Conservation (phyloP, 2,888 invertebrate species). For the Eumerus sabulonum region DNA sequence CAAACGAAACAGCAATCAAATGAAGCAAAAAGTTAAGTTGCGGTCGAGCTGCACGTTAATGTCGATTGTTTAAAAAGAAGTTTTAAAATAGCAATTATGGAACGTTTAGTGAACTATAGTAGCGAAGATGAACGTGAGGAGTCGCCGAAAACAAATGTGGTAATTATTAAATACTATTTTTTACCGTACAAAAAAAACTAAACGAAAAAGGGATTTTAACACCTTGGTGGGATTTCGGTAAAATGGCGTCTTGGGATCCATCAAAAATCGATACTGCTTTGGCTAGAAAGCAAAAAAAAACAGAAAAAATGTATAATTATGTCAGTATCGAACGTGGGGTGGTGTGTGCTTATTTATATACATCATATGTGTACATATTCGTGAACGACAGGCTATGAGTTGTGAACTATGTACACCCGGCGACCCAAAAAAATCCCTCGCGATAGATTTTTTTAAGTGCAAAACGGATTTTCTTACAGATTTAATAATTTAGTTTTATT, state of each 20-base stretch:
- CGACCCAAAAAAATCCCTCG: too few species aligned
- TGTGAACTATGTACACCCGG: too few species aligned
- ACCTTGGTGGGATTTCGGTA: conserved; percentile 36
- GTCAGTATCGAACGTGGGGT: conserved; percentile 28
- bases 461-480: too few species aligned
- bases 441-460: too few species aligned
- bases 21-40: conserved; percentile 5
- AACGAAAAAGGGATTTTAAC: conserved; percentile 29
- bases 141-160: conserved; percentile 74
- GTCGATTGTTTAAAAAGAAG: background rate
- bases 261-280: too few species aligned
- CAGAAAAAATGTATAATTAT: conserved; percentile 43
- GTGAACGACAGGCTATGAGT: too few species aligned
- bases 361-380: conserved; percentile 23
- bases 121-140: conserved; percentile 88
- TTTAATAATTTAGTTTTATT: too few species aligned
- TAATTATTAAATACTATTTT: conserved; percentile 71
- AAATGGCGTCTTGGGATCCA: conserved; percentile 55
- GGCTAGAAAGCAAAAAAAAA: conserved; percentile 51
- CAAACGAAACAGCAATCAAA: background rate
- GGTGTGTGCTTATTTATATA: conserved; percentile 17
- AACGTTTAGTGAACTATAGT: conserved; percentile 87
- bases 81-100: conserved; percentile 80
- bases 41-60: background rate
- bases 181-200: too few species aligned